phyloP scores from a whole-genome alignment of 1,140 invertebrate genomes.

The Chironomus tepperi region DNA sequence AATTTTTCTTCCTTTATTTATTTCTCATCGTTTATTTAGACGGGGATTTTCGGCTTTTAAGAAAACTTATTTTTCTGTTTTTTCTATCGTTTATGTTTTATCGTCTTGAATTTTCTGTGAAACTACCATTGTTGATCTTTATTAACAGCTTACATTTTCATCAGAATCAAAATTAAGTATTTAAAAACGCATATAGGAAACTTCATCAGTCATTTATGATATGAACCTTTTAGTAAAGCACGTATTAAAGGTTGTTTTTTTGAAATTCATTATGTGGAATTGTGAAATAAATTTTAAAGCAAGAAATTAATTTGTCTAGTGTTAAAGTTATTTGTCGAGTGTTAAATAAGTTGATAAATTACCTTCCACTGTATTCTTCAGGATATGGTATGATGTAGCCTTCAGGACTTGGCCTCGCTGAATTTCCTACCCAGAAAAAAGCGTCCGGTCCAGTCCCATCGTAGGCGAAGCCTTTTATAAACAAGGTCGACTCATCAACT shows the following conservation, averaged over 20 bases:
- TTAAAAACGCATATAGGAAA: too few species aligned
- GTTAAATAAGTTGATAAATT: too few species aligned
- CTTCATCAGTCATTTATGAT: too few species aligned
- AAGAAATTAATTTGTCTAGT: too few species aligned
- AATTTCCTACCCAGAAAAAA: conserved; percentile 82
- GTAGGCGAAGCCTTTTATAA: conserved; percentile 76
- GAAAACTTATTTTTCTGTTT: not conserved
- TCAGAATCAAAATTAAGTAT: too few species aligned
- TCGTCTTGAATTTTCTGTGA: not conserved
- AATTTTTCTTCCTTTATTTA: not conserved
- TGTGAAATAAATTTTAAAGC: too few species aligned
- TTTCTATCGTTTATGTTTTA: not conserved
- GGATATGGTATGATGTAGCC: conserved; percentile 79
- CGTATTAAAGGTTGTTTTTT: too few species aligned
- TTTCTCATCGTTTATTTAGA: not conserved
- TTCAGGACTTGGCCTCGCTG: conserved; percentile 60
- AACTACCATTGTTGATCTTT: not conserved
- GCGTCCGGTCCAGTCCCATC: conserved; percentile 77
- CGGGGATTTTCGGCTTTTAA: not conserved
- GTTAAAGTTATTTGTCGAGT: too few species aligned
- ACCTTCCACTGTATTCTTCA: conserved; percentile 65
- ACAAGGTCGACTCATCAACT: conserved; percentile 78
- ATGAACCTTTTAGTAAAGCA: too few species aligned
- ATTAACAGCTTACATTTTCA: too few species aligned
- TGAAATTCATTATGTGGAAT: too few species aligned